phyloP scores from a whole-genome alignment of 2,113 vertebrate genomes.

The Ctenodactylus gundi region DNA sequence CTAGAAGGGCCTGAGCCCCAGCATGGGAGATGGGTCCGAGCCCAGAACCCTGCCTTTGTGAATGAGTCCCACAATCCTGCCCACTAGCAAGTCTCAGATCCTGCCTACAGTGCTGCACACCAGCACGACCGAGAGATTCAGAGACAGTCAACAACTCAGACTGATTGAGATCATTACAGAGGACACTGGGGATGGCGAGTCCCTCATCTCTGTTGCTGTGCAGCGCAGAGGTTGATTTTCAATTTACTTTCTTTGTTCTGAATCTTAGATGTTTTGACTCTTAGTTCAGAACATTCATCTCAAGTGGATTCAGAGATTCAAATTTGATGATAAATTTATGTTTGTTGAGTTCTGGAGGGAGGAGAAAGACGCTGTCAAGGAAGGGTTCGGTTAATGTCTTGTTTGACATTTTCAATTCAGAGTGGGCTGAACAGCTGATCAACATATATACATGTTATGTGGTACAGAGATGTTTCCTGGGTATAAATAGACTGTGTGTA shows the following conservation, averaged over 20 bases:
- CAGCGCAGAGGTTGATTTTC: slow-evolving; percentile 40
- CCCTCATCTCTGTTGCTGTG: not conserved
- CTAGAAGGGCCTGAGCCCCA: not conserved
- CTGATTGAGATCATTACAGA: not conserved
- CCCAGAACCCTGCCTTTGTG: not conserved
- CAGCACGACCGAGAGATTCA: not conserved
- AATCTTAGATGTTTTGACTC: slow-evolving; percentile 46
- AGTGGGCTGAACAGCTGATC: not conserved
- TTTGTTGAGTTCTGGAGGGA: slow-evolving; percentile 25
- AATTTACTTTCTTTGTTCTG: slow-evolving; percentile 55
- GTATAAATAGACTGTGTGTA: not conserved
- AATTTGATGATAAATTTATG: not conserved
- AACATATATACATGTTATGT: not conserved
- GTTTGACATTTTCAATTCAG: slow-evolving; percentile 47
- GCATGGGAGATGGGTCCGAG: no score
- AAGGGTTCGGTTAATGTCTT: slow-evolving; percentile 50
- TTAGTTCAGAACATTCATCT: slow-evolving; percentile 66
- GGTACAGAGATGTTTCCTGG: not conserved
- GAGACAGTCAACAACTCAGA: not conserved
- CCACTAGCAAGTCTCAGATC: not conserved
- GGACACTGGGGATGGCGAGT: not conserved
- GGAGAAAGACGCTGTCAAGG: slow-evolving; percentile 29
- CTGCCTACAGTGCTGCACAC: accelerated
- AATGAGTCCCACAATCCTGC: not conserved
- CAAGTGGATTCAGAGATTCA: slow-evolving; percentile 36